Percentiles rank a stretch among this genome's conserved stretches.
Conservation (phyloP, 2,113 vertebrate genomes). For the Panthera leo region DNA sequence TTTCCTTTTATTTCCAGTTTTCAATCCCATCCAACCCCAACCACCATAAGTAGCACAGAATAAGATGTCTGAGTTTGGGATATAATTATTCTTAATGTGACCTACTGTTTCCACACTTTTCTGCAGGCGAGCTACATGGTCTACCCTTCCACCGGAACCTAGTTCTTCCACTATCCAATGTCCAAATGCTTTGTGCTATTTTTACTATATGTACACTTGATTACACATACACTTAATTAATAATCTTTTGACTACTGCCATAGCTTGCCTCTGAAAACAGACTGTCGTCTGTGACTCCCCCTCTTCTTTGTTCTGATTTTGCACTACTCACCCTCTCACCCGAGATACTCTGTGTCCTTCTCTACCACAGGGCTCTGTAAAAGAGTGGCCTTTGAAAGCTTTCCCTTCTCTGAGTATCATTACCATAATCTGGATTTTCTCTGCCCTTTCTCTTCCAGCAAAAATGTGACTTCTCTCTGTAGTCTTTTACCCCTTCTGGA, state of each 20-base stretch:
- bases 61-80: background rate
- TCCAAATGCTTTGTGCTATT: background rate
- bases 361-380: background rate
- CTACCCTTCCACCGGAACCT: background rate
- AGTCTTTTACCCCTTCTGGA: background rate
- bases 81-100: background rate
- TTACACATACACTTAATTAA: background rate
- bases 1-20: background rate
- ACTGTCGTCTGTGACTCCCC: background rate
- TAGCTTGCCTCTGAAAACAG: background rate
- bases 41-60: background rate
- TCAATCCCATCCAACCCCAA: background rate
- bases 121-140: background rate
- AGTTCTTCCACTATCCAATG: background rate
- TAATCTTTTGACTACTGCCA: background rate
- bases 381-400: background rate
- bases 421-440: background rate
- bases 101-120: background rate
- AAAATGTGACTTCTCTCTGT: background rate
- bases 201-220: background rate
- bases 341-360: background rate
- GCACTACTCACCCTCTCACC: background rate
- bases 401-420: background rate
- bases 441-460: background rate
- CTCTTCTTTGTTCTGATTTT: background rate